Conservation (phyloP, 2,888 invertebrate species). For the Chalcis sispes region DNA sequence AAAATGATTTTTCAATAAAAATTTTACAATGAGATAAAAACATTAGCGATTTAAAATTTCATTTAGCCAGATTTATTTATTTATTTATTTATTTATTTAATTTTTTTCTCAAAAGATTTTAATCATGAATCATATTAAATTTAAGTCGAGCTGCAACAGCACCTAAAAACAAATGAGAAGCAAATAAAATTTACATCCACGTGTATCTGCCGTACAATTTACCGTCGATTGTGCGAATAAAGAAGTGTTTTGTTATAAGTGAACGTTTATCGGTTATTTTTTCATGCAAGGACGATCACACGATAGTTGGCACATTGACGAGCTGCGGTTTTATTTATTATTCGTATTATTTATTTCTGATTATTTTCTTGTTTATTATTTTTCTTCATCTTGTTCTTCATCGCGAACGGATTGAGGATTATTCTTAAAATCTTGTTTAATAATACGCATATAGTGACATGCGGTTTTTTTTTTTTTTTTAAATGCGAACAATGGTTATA, state of each 20-base stretch:
- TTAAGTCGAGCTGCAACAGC: no score
- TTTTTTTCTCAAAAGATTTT: no score
- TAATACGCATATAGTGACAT: background rate
- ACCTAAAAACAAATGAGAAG: background rate
- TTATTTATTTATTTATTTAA: no score
- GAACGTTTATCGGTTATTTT: slow-evolving; percentile 30
- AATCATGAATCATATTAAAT: no score
- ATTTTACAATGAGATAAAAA: no score
- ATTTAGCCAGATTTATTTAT: no score
- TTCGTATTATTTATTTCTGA: no score
- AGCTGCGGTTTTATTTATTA: background rate
- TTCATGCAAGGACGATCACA: slow-evolving; percentile 59
- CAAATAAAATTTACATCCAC: background rate
- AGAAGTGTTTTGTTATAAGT: slow-evolving; percentile 30
- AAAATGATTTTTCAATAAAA: no score
- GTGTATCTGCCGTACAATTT: slow-evolving; percentile 11
- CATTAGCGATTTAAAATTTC: no score
- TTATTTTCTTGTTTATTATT: no score
- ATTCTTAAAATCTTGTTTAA: slow-evolving; percentile 4
- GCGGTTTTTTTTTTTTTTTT: background rate
- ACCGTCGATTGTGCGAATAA: slow-evolving; percentile 28
- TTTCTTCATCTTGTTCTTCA: no score
- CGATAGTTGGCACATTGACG: slow-evolving; percentile 63
- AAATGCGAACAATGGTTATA: no score
- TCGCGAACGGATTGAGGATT: slow-evolving; percentile 8